These are phyloP conservation scores for Drymodes brunneopygia DNA, from an alignment of 2,113 vertebrate species.

Conservation along the genomic window DNA sequence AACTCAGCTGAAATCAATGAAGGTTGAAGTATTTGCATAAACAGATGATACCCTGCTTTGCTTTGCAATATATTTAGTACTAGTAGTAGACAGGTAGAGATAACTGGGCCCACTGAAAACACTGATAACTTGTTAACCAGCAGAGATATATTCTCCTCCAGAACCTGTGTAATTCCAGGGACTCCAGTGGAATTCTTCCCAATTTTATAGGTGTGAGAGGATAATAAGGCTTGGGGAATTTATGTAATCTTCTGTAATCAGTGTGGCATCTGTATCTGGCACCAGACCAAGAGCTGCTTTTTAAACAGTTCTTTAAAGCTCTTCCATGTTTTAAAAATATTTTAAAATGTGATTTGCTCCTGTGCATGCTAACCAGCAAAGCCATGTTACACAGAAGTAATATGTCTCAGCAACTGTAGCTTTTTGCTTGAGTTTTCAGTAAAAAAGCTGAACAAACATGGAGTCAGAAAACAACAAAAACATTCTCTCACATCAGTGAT, in stretches of 20 bases:
- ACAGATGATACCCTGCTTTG: not conserved
- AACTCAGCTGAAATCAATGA: not conserved
- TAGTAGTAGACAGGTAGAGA: not conserved
- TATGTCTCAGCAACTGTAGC: not conserved
- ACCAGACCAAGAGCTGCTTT: conserved; percentile 22
- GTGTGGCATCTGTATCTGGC: conserved; percentile 30
- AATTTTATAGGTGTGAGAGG: conserved; percentile 26
- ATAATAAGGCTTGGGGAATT: conserved; percentile 17
- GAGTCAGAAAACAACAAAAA: not conserved
- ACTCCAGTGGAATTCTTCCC: not conserved
- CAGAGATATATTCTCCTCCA: not conserved
- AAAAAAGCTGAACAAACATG: not conserved
- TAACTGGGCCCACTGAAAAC: not conserved
- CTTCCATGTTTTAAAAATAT: conserved; percentile 20
- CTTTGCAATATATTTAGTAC: not conserved
- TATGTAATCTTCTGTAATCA: conserved; percentile 48
- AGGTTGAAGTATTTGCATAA: not conserved
- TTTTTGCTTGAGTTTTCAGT: not conserved
- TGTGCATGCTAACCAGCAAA: not conserved
- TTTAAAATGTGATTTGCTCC: not conserved
- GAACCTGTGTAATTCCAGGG: not conserved
- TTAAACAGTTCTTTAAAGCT: conserved; percentile 28
- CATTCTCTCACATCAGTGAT: not conserved
- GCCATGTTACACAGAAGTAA: not conserved
- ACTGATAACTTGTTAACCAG: not conserved